Conservation (phyloP, 2,797 vertebrate species). For the Ara ararauna region DNA sequence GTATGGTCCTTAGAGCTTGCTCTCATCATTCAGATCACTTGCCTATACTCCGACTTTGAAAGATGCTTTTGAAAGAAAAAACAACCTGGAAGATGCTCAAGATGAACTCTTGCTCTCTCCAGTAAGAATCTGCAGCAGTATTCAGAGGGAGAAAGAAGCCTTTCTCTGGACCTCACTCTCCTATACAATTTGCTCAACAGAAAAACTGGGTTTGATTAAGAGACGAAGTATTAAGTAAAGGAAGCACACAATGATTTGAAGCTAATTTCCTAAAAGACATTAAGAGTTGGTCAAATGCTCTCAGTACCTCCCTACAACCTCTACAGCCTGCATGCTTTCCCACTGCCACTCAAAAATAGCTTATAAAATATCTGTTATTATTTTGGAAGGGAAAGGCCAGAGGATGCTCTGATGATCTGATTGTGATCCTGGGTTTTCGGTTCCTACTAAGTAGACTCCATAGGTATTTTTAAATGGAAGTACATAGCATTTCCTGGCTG, state of each 20-base stretch:
- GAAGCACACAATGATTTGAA: not conserved
- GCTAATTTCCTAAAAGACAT: not conserved
- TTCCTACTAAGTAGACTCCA: conserved; percentile 15
- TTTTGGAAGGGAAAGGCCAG: conserved; percentile 21
- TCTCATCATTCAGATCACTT: not conserved
- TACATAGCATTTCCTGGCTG: not conserved
- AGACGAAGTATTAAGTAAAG: conserved; percentile 1
- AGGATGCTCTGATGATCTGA: not conserved
- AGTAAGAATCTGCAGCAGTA: not conserved
- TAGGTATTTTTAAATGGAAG: conserved; percentile 23
- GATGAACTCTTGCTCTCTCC: conserved; percentile 30
- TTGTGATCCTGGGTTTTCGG: not conserved
- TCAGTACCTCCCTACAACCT: not conserved
- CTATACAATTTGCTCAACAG: conserved; percentile 3
- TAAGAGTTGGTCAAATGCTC: not conserved
- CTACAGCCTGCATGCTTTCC: not conserved
- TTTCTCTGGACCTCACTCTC: not conserved
- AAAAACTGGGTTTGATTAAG: conserved; percentile 33
- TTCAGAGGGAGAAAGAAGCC: not conserved
- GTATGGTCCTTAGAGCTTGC: not conserved
- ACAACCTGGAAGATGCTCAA: not conserved
- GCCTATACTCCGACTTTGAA: not conserved
- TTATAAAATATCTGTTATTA: not conserved
- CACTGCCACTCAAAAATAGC: conserved; percentile 2
- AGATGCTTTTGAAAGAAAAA: conserved; percentile 37